These are phyloP conservation scores for Rousettus madagascariensis DNA, from an alignment of 2,797 vertebrate species.

Conservation along the genomic window DNA sequence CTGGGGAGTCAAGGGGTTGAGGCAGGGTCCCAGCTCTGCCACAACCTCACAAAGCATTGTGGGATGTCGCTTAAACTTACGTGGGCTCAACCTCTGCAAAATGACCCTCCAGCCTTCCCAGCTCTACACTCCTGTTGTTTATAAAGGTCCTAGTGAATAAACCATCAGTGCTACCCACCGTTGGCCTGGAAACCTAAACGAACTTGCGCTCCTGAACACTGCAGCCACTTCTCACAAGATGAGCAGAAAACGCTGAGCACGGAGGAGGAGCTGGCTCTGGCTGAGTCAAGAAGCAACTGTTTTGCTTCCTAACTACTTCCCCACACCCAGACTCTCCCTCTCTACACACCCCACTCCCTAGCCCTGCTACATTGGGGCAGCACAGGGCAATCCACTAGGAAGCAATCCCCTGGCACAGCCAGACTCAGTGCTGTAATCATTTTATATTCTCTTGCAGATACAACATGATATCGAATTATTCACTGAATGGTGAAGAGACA, in stretches of 20 bases:
- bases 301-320: background rate
- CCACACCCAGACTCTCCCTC: background rate
- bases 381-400: background rate
- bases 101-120: background rate
- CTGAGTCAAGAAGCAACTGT: background rate
- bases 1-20: background rate
- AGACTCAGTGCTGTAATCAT: background rate
- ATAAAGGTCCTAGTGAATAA: background rate
- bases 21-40: background rate
- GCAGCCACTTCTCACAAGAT: background rate
- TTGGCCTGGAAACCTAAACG: background rate
- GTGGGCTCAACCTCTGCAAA: background rate
- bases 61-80: background rate
- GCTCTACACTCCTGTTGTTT: background rate
- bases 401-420: background rate
- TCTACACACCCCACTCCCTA: accelerated
- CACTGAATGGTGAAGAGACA: slow-evolving; percentile 4
- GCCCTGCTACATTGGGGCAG: too few species aligned
- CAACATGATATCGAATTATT: background rate
- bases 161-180: background rate
- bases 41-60: background rate
- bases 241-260: background rate
- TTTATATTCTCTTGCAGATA: background rate
- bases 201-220: slow-evolving; percentile 18
- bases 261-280: background rate